Conservation (phyloP, 2,888 invertebrate species). For the Epirrhoe tristata region DNA sequence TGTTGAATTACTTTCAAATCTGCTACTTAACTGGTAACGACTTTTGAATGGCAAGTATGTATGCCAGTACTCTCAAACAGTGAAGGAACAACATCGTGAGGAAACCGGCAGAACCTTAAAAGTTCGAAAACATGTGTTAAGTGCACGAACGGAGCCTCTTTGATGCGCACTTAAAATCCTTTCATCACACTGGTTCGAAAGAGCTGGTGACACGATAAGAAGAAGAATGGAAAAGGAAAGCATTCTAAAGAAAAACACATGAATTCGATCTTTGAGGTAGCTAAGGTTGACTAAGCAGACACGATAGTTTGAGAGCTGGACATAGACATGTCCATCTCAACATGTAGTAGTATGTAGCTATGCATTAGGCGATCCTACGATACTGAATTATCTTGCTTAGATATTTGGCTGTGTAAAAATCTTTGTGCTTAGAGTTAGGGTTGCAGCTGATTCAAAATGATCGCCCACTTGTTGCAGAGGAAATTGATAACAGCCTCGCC, state of each 20-base stretch:
- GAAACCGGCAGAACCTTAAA: no score
- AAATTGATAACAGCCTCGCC: constrained; percentile 82
- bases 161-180: no score
- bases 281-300: neutral
- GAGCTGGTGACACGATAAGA: no score
- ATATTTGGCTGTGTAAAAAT: constrained; percentile 51
- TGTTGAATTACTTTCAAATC: constrained; percentile 49
- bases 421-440: constrained; percentile 55
- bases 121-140: no score
- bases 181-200: no score
- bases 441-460: constrained; percentile 79
- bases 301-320: neutral
- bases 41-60: neutral
- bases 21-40: neutral
- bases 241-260: neutral
- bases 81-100: no score
- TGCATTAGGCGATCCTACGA: neutral
- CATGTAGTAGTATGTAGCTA: neutral
- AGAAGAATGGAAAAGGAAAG: neutral
- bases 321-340: neutral
- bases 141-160: no score
- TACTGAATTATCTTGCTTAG: neutral
- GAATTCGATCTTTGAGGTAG: neutral
- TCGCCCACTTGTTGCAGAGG: constrained; percentile 82
- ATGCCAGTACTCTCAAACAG: no score